A percentile compares a stretch with the other conserved stretches of the same genome.
Evolutionary conservation across 2,797 vertebrate genomes (phyloP).

Genomic region (Mus minutoides): DNA sequence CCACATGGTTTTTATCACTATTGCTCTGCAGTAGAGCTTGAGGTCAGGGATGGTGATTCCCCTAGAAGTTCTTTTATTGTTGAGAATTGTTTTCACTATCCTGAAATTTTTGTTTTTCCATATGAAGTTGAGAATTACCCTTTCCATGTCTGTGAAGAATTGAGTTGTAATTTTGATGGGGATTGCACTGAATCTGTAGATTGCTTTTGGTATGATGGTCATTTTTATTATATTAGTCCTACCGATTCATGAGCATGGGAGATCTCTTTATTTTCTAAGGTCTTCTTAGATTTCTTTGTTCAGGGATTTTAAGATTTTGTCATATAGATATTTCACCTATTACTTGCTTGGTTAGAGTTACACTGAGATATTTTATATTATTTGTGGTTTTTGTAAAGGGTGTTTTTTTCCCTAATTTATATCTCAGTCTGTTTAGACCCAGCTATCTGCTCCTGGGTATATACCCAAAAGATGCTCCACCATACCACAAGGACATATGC

Average conservation of each 20-base stretch:
- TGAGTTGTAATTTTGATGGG: not conserved
- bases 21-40: not conserved
- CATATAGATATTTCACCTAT: not conserved
- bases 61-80: not conserved
- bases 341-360: not conserved
- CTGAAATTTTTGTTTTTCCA: not conserved
- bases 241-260: not conserved
- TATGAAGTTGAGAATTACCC: not conserved
- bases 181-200: not conserved
- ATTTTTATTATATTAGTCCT: too few relatives aligned
- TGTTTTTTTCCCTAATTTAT: not conserved
- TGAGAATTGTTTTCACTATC: not conserved
- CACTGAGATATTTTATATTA: not conserved
- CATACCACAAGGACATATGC: too few relatives aligned
- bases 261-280: not conserved
- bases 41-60: not conserved
- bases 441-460: too few relatives aligned
- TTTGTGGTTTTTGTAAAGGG: not conserved
- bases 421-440: not conserved
- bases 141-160: not conserved
- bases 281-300: not conserved
- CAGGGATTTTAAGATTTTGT: not conserved
- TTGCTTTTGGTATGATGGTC: too few relatives aligned
- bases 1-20: not conserved
- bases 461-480: too few relatives aligned